Conservation (phyloP, 2,888 invertebrate species). For the Cetonia aurata region DNA sequence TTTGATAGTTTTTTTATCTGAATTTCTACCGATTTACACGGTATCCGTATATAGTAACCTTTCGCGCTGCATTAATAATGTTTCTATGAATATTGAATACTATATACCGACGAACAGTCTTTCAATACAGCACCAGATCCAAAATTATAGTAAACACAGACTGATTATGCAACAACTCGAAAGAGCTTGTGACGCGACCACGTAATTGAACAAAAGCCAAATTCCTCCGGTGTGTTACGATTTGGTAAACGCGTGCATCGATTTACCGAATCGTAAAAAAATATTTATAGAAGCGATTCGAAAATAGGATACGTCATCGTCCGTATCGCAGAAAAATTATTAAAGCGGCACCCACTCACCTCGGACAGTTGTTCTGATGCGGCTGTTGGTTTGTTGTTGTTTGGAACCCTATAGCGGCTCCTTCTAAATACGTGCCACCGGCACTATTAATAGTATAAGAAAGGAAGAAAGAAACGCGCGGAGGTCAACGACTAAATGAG, state of each 20-base stretch:
- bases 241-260: conserved; percentile 35
- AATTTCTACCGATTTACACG: too few relatives aligned
- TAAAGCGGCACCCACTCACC: conserved; percentile 8
- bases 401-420: too few relatives aligned
- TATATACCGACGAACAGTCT: neutral
- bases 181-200: conserved; percentile 29
- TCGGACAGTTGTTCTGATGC: too few relatives aligned
- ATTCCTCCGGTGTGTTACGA: conserved; percentile 32
- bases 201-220: conserved; percentile 41
- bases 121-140: neutral
- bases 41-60: too few relatives aligned
- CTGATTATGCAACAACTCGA: conserved; percentile 35
- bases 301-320: conserved; percentile 19
- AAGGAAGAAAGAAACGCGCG: too few relatives aligned
- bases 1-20: too few relatives aligned
- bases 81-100: neutral
- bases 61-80: neutral
- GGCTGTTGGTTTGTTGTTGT: neutral
- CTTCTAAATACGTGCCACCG: conserved; percentile 1
- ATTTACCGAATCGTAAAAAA: conserved; percentile 36
- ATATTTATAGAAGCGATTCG: conserved; percentile 30
- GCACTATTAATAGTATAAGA: too few relatives aligned
- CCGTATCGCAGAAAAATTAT: conserved; percentile 1
- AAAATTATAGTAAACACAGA: conserved; percentile 34
- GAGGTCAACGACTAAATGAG: conserved; percentile 24